Conservation (phyloP, 2,888 invertebrate species). For the Hyalella azteca region DNA sequence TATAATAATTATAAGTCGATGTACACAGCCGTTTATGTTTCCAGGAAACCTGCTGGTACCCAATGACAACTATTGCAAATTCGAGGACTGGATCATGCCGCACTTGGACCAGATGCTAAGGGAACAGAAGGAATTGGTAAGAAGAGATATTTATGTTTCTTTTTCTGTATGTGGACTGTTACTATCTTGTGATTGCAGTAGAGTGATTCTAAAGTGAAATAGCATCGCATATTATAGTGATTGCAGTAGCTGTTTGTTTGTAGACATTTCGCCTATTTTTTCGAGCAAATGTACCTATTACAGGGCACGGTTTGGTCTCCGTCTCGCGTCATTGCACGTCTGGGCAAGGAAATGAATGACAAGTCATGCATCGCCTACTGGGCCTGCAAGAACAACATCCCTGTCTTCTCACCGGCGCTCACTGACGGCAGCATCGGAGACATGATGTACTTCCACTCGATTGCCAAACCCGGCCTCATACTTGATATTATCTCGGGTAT, state of each 20-base stretch:
- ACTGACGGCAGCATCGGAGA: conserved; percentile 98
- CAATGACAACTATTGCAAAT: conserved; percentile 96
- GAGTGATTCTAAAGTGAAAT: neutral
- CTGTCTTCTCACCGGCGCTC: conserved; percentile 95
- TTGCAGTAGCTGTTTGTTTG: too few relatives aligned
- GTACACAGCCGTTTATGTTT: too few relatives aligned
- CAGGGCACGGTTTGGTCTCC: conserved; percentile 85
- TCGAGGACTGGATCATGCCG: conserved; percentile 97
- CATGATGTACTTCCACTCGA: conserved; percentile 99
- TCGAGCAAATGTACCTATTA: too few relatives aligned
- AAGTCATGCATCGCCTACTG: conserved; percentile 94
- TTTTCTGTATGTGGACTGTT: neutral
- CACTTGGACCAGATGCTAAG: conserved; percentile 85
- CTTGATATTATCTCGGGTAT: conserved; percentile 87
- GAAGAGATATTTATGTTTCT: too few relatives aligned
- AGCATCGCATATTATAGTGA: too few relatives aligned
- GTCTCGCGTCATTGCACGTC: conserved; percentile 78
- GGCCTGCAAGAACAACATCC: conserved; percentile 95
- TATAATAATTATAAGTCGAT: too few relatives aligned
- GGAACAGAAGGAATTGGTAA: conserved; percentile 77
- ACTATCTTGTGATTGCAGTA: neutral
- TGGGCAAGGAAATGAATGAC: conserved; percentile 91
- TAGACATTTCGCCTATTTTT: too few relatives aligned
- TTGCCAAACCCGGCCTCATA: conserved; percentile 86
- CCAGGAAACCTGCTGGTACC: conserved; percentile 91